Evolutionary conservation across 2,113 vertebrate genomes (phyloP).

Genomic region (Recurvirostra avosetta): DNA sequence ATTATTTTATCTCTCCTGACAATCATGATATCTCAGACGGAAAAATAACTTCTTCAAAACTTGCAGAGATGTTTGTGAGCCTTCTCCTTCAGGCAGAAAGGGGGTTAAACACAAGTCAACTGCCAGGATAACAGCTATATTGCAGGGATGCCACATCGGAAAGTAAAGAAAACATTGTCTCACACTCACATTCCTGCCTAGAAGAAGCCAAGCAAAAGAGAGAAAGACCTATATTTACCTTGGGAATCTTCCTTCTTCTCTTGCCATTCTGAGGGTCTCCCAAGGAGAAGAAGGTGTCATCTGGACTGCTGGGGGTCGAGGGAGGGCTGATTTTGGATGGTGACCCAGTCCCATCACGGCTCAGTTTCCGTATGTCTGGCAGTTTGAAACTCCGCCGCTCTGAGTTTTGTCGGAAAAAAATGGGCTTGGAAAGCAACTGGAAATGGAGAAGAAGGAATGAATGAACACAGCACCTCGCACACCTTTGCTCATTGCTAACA

Average conservation of each 20-base stretch:
- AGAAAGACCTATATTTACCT: slow-evolving; percentile 74
- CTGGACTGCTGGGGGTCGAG: slow-evolving; percentile 94
- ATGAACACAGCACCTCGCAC: background rate
- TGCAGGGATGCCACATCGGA: background rate
- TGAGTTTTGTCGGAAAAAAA: slow-evolving; percentile 90
- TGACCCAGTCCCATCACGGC: slow-evolving; percentile 83
- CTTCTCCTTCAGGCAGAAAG: background rate
- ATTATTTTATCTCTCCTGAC: background rate
- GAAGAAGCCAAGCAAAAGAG: background rate
- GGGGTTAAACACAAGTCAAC: background rate
- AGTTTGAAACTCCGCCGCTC: slow-evolving; percentile 92
- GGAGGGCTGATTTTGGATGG: slow-evolving; percentile 90
- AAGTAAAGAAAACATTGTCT: background rate
- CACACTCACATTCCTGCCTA: background rate
- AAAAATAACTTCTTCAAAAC: background rate
- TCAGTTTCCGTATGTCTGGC: slow-evolving; percentile 86
- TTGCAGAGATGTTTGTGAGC: background rate
- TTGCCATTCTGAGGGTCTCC: slow-evolving; percentile 91
- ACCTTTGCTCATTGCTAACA: background rate
- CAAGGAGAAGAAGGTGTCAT: slow-evolving; percentile 90
- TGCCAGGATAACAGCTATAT: background rate
- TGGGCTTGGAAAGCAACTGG: slow-evolving; percentile 79
- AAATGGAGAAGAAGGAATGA: background rate
- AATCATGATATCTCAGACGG: background rate
- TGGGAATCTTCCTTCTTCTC: slow-evolving; percentile 89